Evolutionary conservation across 2,113 vertebrate genomes (phyloP).

Genomic region (Jacana jacana): DNA sequence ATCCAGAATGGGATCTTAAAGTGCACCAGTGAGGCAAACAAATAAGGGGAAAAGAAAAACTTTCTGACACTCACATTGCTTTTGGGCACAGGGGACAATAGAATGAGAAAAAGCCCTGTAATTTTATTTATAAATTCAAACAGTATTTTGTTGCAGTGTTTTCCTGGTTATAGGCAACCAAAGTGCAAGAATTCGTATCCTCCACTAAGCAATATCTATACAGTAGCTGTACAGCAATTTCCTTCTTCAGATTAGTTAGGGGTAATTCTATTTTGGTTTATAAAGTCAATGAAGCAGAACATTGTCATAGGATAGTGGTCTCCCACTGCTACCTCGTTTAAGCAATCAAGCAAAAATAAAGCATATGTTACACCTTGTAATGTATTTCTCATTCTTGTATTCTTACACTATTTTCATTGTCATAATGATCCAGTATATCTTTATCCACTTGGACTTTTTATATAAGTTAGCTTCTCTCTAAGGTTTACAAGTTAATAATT

Average conservation of each 20-base stretch:
- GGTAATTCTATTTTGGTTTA: conserved; percentile 60
- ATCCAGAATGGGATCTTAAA: neutral
- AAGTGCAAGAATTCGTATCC: neutral
- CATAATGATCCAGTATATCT: conserved; percentile 56
- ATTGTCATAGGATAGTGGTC: conserved; percentile 37
- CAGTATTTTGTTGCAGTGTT: neutral
- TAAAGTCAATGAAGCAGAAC: conserved; percentile 51
- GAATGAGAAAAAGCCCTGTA: neutral
- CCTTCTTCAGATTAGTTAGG: neutral
- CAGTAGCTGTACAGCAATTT: neutral
- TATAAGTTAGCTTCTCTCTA: conserved; percentile 63
- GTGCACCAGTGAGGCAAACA: neutral
- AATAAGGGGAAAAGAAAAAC: neutral
- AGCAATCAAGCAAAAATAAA: conserved; percentile 72
- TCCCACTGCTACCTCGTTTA: conserved; percentile 66
- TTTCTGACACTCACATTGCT: neutral
- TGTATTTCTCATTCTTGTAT: conserved; percentile 61
- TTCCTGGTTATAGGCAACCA: neutral
- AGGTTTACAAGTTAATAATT: conserved; percentile 66
- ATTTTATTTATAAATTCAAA: neutral
- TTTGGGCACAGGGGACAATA: neutral
- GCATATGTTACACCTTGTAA: conserved; percentile 74
- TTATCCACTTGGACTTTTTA: conserved; percentile 62
- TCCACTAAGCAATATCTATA: conserved; percentile 17
- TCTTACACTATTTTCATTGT: conserved; percentile 71